Conservation (phyloP, 2,888 invertebrate species). For the Amorpha juglandis region DNA sequence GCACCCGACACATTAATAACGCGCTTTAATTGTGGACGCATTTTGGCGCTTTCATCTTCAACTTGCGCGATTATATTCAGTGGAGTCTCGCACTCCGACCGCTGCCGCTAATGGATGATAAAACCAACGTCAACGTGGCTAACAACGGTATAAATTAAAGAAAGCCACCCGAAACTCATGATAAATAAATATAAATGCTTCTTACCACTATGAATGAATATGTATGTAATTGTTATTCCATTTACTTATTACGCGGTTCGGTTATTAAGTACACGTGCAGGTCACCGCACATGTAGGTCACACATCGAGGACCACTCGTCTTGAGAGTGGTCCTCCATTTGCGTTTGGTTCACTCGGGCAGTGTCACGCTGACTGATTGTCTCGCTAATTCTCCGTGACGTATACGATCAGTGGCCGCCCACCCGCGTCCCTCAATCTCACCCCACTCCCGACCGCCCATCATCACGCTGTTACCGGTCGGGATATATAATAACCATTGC, state of each 20-base stretch:
- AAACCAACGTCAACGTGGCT: constrained; percentile 65
- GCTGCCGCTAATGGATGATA: constrained; percentile 64
- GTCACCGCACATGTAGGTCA: constrained; percentile 54
- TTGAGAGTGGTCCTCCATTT: constrained; percentile 68
- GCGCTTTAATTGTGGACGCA: constrained; percentile 55
- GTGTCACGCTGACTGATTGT: constrained; percentile 74
- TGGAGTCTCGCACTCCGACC: constrained; percentile 41
- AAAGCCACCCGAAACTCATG: constrained; percentile 60
- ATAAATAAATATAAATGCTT: constrained; percentile 60
- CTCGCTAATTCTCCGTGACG: constrained; percentile 67
- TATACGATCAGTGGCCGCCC: constrained; percentile 44
- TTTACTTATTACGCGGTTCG: constrained; percentile 7
- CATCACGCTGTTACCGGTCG: neutral
- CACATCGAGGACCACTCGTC: constrained; percentile 59
- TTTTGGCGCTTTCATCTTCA: constrained; percentile 56
- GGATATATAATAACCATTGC: too few species aligned
- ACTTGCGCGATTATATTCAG: constrained; percentile 49
- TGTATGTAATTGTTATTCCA: constrained; percentile 18
- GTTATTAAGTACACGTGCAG: constrained; percentile 30
- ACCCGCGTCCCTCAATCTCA: constrained; percentile 19
- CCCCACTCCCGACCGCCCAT: constrained; percentile 1
- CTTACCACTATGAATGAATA: constrained; percentile 38
- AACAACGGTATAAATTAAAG: constrained; percentile 66
- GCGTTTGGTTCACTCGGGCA: constrained; percentile 53
- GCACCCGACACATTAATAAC: constrained; percentile 60